phyloP scores from a whole-genome alignment of 2,888 invertebrate species.

The Andrena dorsata region DNA sequence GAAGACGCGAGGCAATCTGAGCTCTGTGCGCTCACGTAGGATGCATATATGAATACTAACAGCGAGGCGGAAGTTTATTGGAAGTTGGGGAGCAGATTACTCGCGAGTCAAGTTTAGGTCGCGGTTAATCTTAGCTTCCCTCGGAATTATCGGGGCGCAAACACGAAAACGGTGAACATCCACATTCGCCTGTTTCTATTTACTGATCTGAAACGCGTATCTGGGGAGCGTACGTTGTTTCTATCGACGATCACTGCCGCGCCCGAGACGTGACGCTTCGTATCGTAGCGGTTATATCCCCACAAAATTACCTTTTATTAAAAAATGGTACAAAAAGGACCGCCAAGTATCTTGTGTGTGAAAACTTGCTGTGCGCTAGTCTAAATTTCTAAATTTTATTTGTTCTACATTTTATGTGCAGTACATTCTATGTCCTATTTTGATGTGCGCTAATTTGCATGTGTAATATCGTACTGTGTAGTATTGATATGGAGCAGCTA shows the following conservation, averaged over 20 bases:
- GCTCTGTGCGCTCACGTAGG: constrained; percentile 46
- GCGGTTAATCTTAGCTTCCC: constrained; percentile 48
- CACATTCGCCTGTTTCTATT: constrained; percentile 43
- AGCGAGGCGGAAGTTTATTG: constrained; percentile 55
- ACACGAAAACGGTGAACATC: constrained; percentile 30
- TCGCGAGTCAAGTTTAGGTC: constrained; percentile 42
- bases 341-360: too few relatives aligned
- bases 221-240: neutral
- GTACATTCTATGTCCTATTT: too few relatives aligned
- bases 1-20: constrained; percentile 67
- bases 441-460: too few relatives aligned
- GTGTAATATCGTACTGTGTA: too few relatives aligned
- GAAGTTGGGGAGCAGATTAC: constrained; percentile 45
- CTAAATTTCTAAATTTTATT: too few relatives aligned
- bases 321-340: too few relatives aligned
- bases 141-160: constrained; percentile 44
- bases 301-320: too few relatives aligned
- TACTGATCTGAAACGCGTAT: constrained; percentile 2
- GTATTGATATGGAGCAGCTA: too few relatives aligned
- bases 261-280: neutral
- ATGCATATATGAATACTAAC: constrained; percentile 64
- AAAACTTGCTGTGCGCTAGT: too few relatives aligned
- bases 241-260: constrained; percentile 1
- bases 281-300: neutral
- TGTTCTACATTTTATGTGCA: too few relatives aligned